Evolutionary conservation across 2,888 invertebrate genomes (phyloP).

Genomic region (Hedychridium roseum): DNA sequence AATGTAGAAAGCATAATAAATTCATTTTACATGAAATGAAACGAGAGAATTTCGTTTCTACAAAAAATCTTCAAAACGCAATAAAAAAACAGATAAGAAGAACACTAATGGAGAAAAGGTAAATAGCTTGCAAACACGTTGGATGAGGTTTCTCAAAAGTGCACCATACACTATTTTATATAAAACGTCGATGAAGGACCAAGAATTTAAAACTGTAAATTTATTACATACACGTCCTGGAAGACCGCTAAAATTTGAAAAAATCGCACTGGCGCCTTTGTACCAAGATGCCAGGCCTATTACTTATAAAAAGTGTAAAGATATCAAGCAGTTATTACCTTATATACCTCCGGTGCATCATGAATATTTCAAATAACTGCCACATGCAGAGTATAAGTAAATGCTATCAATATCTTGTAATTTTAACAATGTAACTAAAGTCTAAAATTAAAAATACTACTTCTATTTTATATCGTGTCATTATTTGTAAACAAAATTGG

Average conservation of each 20-base stretch:
- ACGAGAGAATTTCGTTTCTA: slow-evolving; percentile 22
- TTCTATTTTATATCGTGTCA: no score
- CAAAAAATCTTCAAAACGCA: slow-evolving; percentile 20
- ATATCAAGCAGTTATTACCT: slow-evolving; percentile 19
- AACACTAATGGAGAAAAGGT: slow-evolving; percentile 25
- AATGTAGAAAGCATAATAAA: slow-evolving; percentile 20
- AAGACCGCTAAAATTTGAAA: slow-evolving; percentile 25
- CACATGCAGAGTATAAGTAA: slow-evolving; percentile 19
- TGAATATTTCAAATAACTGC: slow-evolving; percentile 14
- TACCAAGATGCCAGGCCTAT: slow-evolving; percentile 15
- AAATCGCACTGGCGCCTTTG: slow-evolving; percentile 18
- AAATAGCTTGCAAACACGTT: slow-evolving; percentile 20
- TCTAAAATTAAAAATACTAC: slow-evolving; percentile 3
- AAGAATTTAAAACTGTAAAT: no score
- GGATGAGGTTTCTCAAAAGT: slow-evolving; percentile 12
- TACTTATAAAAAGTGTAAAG: slow-evolving; percentile 21
- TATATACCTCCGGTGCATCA: slow-evolving; percentile 21
- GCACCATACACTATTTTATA: no score
- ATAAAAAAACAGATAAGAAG: slow-evolving; percentile 20
- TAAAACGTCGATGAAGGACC: no score
- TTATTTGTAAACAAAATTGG: no score
- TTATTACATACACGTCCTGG: slow-evolving; percentile 17
- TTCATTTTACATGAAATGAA: slow-evolving; percentile 20
- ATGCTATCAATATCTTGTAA: slow-evolving; percentile 15
- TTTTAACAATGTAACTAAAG: slow-evolving; percentile 9